These are phyloP conservation scores for Heteropelma amictum DNA, from an alignment of 2,888 invertebrate species.

Conservation along the genomic window DNA sequence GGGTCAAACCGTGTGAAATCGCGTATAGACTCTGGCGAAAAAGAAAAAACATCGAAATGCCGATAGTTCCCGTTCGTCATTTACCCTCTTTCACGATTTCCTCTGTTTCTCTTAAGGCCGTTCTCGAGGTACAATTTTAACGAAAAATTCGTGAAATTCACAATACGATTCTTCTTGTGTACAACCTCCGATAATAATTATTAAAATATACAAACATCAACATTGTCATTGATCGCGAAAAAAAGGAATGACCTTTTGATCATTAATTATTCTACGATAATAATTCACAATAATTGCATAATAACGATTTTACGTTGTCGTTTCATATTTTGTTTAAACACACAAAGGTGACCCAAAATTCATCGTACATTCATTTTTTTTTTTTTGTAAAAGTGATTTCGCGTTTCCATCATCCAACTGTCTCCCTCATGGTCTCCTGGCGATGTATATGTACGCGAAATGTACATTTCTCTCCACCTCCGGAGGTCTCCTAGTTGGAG, in stretches of 20 bases:
- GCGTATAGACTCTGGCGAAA: constrained; percentile 18
- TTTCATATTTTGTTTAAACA: too few relatives aligned
- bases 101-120: neutral
- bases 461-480: constrained; percentile 22
- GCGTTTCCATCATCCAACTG: constrained; percentile 10
- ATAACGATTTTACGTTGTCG: neutral
- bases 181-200: too few relatives aligned
- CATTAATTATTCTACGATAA: neutral
- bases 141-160: too few relatives aligned
- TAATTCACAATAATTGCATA: neutral
- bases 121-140: neutral
- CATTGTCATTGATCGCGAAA: too few relatives aligned
- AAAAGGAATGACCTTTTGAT: too few relatives aligned
- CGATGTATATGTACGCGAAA: constrained; percentile 2
- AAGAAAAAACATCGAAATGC: constrained; percentile 7
- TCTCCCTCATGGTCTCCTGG: neutral
- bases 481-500: constrained; percentile 49
- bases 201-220: too few relatives aligned
- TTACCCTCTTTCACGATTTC: constrained; percentile 11
- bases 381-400: constrained; percentile 5
- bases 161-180: too few relatives aligned
- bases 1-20: constrained; percentile 25
- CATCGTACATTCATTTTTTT: neutral
- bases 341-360: too few relatives aligned
- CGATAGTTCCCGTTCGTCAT: constrained; percentile 14